Evolutionary conservation across 2,797 vertebrate species (phyloP), one percentile per base, ranked within the genome.

Genomic region (Chromobotia macracanthus): DNA sequence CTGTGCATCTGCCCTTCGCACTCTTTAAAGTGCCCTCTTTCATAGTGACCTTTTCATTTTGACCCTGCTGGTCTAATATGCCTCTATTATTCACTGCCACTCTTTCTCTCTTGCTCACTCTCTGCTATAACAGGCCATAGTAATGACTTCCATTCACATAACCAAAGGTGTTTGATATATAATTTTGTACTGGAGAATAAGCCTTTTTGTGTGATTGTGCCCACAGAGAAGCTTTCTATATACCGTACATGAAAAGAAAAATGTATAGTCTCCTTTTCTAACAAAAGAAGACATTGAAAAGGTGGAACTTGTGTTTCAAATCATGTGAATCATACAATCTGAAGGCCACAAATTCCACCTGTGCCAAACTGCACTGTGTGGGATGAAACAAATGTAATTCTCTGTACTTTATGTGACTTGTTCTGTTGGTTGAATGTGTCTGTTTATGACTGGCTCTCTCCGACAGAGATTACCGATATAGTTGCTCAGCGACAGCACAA

Each of bases 81-180:
- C 9, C 61, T 16, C 71, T 64, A 73, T 75, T 65, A 63, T 79
- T 61, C 75, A 67, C 73, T 35, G 51, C 48, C 23, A 16, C 38
- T 51, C 25, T 21, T 46, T 64, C 56, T 55, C 48, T 60, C 56
- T 76, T 15, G 5, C 38, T 41, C 38, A 0, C 64, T 69, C 65
- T 70, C n/a, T 15, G 60, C 31, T 56, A 12, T 74, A 80, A 76
- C 71, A 50, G 58, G 38, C 68, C 64, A 80, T 65, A 72, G 35
- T 75, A 84, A 84, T 84, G 83, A 72, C 61, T 31, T 61, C 35
- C 63, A 70, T 75, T 83, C 75, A 80, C 58, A 84, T 72, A 53
- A 73, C 75, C 75, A 64, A 64, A 81, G 76, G 81, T 80, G 74
- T 82, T 77, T 67, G 61, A 76, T 67, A 63, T 72, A 58, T 82